phyloP scores from a whole-genome alignment of 2,888 invertebrate genomes.

The Archaeoteleia sp. region DNA sequence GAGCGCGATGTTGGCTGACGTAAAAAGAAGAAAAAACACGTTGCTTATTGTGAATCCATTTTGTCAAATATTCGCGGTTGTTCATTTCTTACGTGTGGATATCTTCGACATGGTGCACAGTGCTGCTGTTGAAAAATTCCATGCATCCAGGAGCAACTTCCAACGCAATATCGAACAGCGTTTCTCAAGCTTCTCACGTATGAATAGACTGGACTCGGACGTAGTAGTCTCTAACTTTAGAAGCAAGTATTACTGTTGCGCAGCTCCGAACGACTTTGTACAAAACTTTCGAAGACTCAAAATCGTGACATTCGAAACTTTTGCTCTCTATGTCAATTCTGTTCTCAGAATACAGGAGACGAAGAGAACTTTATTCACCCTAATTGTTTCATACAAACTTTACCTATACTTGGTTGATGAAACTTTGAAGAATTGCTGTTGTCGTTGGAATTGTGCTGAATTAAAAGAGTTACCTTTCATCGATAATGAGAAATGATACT shows the following conservation, averaged over 20 bases:
- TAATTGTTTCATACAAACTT: constrained; percentile 25
- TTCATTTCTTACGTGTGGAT: constrained; percentile 11
- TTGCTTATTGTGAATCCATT: background rate
- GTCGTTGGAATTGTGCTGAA: too few species aligned
- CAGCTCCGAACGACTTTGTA: constrained; percentile 24
- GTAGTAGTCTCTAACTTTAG: constrained; percentile 38
- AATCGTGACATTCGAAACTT: constrained; percentile 48
- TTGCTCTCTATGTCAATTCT: constrained; percentile 18
- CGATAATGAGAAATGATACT: too few species aligned
- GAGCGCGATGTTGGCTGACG: background rate
- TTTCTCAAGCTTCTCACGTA: constrained; percentile 53
- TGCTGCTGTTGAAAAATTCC: constrained; percentile 56
- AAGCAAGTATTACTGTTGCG: constrained; percentile 33
- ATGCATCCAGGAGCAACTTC: constrained; percentile 55
- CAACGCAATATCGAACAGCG: constrained; percentile 40
- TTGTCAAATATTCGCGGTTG: constrained; percentile 13
- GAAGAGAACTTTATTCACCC: constrained; percentile 16
- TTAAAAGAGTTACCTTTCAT: too few species aligned
- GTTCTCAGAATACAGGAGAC: constrained; percentile 1
- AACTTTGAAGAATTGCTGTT: too few species aligned
- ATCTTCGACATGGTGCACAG: constrained; percentile 1
- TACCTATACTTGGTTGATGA: too few species aligned
- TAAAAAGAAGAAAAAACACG: background rate
- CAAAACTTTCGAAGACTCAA: constrained; percentile 47
- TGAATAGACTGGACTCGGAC: constrained; percentile 54